phyloP scores from a whole-genome alignment of 2,888 invertebrate species.

The Coelopa pilipes region DNA sequence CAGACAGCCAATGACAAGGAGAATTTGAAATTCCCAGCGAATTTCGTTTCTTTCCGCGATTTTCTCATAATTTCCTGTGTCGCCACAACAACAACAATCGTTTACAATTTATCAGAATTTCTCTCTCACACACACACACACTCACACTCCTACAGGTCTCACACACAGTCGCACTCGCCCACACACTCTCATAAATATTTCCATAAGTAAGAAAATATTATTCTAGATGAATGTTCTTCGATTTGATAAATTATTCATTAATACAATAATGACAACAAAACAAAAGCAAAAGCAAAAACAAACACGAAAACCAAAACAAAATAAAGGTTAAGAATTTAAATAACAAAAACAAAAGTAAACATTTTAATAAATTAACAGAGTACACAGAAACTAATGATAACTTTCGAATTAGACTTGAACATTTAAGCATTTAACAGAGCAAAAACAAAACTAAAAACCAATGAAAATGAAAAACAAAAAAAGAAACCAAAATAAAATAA shows the following conservation, averaged over 20 bases:
- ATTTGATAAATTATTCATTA: constrained; percentile 25
- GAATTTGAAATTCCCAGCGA: too few relatives aligned
- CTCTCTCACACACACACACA: too few relatives aligned
- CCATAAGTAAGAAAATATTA: constrained; percentile 19
- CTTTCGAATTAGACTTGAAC: neutral
- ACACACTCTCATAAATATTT: neutral
- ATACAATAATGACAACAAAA: constrained; percentile 4
- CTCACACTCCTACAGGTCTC: too few relatives aligned
- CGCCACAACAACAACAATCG: neutral
- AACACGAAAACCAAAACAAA: neutral
- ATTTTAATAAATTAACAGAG: neutral
- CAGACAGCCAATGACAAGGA: neutral
- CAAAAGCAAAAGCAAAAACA: too few relatives aligned
- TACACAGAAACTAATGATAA: neutral
- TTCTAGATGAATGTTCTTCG: constrained; percentile 26
- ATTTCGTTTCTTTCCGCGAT: too few relatives aligned
- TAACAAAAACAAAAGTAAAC: neutral
- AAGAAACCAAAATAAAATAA: neutral
- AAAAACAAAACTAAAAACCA: neutral
- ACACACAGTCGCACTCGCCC: neutral
- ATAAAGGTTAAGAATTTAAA: neutral
- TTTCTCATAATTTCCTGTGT: neutral
- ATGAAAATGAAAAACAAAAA: neutral
- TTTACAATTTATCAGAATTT: too few relatives aligned
- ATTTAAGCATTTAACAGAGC: neutral